These are phyloP conservation scores for Melolontha melolontha DNA, from an alignment of 2,888 invertebrate genomes.

Conservation along the genomic window DNA sequence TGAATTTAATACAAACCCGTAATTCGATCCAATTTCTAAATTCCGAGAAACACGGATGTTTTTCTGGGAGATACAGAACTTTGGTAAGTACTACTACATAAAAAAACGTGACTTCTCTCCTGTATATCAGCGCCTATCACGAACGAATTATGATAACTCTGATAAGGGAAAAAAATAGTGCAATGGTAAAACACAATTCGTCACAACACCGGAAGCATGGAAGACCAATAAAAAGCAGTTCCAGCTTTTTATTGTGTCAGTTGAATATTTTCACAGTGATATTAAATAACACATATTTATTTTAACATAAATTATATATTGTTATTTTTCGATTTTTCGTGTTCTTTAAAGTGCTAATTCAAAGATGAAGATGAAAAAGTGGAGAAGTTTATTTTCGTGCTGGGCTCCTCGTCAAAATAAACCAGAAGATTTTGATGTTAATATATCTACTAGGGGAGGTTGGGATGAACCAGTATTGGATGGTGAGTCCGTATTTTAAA, in stretches of 20 bases:
- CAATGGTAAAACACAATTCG: constrained; percentile 17
- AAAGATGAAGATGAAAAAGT: constrained; percentile 17
- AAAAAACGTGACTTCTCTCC: constrained; percentile 2
- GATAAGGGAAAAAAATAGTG: constrained; percentile 6
- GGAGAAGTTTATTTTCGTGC: constrained; percentile 4
- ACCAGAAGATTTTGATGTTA: constrained; percentile 1
- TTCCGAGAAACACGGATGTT: constrained; percentile 2
- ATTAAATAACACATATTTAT: not conserved
- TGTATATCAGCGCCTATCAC: not conserved
- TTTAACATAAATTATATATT: not conserved
- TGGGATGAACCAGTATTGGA: not conserved
- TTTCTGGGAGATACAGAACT: not conserved
- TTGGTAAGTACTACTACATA: constrained; percentile 6
- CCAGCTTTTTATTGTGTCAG: not conserved
- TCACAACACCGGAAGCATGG: constrained; percentile 16
- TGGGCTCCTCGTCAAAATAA: not conserved
- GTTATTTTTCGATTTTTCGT: not conserved
- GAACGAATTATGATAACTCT: constrained; percentile 11
- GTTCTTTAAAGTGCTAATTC: not conserved
- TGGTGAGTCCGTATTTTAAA: constrained; percentile 4
- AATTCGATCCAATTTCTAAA: not conserved
- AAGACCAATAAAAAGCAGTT: constrained; percentile 7
- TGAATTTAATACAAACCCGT: not conserved
- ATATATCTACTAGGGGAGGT: not conserved
- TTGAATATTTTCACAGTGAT: constrained; percentile 9